Percentiles rank a stretch among this genome's conserved stretches.
Evolutionary conservation across 37 sponge, comb jelly and placozoan species (phyloP).

Genomic region (Halichondria panicea): DNA sequence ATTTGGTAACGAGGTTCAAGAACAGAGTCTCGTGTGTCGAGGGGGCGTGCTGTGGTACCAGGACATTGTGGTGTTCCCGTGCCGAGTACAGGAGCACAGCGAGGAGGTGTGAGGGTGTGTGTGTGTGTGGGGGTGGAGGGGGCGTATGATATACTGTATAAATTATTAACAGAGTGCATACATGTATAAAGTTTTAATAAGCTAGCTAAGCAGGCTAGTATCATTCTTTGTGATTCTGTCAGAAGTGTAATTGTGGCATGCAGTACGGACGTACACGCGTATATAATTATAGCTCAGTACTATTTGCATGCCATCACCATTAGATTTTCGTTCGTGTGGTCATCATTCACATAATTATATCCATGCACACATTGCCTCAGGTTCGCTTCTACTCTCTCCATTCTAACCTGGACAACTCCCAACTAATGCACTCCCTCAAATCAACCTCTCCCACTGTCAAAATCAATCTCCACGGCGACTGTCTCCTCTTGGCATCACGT

Average conservation of each 20-base stretch:
- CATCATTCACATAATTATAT: not conserved
- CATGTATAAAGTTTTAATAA: too few species aligned
- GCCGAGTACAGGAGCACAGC: conserved; percentile 34
- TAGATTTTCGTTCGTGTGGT: too few species aligned
- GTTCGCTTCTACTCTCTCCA: conserved; percentile 79
- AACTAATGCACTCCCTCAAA: conserved; percentile 35
- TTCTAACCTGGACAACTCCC: conserved; percentile 81
- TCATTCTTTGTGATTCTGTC: too few species aligned
- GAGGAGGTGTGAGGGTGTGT: conserved; percentile 62
- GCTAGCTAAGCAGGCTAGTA: too few species aligned
- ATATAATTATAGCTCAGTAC: too few species aligned
- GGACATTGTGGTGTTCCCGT: conserved; percentile 78
- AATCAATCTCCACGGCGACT: conserved; percentile 62
- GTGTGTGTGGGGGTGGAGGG: conserved; percentile 2
- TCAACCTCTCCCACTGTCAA: conserved; percentile 46
- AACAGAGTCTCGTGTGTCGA: conserved; percentile 69
- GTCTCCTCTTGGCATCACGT: conserved; percentile 50
- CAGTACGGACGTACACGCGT: too few species aligned
- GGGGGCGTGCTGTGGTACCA: conserved; percentile 91
- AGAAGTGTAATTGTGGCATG: not conserved
- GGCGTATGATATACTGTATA: not conserved
- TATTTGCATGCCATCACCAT: too few species aligned
- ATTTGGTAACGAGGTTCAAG: conserved; percentile 86
- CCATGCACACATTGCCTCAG: conserved; percentile 10
- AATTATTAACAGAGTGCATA: too few species aligned